Percentiles rank a stretch among this genome's conserved stretches.
Evolutionary conservation across 37 sponge, comb jelly and placozoan genomes (phyloP).

Genomic region (Axinella damicornis): DNA sequence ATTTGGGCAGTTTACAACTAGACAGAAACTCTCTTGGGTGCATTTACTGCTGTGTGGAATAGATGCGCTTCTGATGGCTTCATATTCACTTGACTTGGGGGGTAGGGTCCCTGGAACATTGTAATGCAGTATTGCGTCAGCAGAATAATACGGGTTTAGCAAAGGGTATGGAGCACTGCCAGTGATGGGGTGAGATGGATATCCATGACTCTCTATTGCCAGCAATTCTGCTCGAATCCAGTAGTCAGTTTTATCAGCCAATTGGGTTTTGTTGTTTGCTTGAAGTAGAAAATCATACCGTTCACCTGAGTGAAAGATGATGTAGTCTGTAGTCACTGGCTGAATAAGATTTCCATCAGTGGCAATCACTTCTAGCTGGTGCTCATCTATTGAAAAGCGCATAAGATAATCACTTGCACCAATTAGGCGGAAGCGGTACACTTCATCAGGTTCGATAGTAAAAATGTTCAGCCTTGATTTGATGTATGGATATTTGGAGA

Average conservation of each 20-base stretch:
- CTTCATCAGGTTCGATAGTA: conserved; percentile 1
- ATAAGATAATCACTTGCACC: conserved; percentile 56
- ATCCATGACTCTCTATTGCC: too few species aligned
- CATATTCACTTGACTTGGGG: conserved; percentile 7
- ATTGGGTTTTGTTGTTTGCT: conserved; percentile 14
- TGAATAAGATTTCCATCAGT: conserved; percentile 56
- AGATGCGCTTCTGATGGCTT: neutral
- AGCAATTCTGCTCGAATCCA: conserved; percentile 9
- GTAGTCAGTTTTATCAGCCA: neutral
- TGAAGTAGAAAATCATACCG: conserved; percentile 60
- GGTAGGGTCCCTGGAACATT: neutral
- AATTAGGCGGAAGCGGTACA: conserved; percentile 65
- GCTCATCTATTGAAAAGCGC: conserved; percentile 64
- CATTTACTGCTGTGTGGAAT: neutral
- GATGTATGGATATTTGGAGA: neutral
- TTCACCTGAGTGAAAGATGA: conserved; percentile 66
- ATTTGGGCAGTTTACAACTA: conserved; percentile 35
- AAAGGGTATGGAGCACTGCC: too few species aligned
- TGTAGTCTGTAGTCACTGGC: conserved; percentile 28
- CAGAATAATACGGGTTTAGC: neutral
- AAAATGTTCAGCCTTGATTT: conserved; percentile 19
- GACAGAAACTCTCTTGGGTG: neutral
- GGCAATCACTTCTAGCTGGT: too few species aligned
- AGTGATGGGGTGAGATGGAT: too few species aligned
- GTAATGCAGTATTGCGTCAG: conserved; percentile 50